Evolutionary conservation across 2,113 vertebrate species (phyloP).

Genomic region (Emydocephalus ijimae): DNA sequence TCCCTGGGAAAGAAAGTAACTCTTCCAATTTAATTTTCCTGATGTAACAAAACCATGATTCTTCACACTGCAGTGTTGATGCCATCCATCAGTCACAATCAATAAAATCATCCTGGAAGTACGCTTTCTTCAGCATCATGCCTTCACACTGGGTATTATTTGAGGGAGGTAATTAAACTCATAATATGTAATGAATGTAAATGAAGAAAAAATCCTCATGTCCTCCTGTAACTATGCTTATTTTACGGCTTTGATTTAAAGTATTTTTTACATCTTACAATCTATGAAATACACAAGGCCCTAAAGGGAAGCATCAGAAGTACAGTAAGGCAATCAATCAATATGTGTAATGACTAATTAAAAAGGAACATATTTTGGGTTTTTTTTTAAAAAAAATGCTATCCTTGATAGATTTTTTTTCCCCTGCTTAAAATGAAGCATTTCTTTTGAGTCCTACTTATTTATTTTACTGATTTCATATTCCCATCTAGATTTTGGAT

Average conservation of each 20-base stretch:
- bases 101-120: constrained; percentile 80
- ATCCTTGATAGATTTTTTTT: constrained; percentile 57
- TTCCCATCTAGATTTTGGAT: not conserved
- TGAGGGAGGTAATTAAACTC: constrained; percentile 81
- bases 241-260: constrained; percentile 74
- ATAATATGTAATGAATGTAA: constrained; percentile 83
- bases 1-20: constrained; percentile 88
- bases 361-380: constrained; percentile 66
- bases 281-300: constrained; percentile 64
- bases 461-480: constrained; percentile 33
- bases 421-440: constrained; percentile 53
- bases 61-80: constrained; percentile 86
- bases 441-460: constrained; percentile 44
- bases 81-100: constrained; percentile 87
- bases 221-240: constrained; percentile 72
- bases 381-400: constrained; percentile 60
- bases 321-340: constrained; percentile 63
- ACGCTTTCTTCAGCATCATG: constrained; percentile 70
- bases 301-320: constrained; percentile 59
- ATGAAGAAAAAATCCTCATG: constrained; percentile 73
- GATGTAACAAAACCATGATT: constrained; percentile 88
- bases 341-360: constrained; percentile 66
- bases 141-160: constrained; percentile 71
- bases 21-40: constrained; percentile 90
- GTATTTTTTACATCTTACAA: constrained; percentile 66